Base-by-base conservation (phyloP, 1,140 invertebrate genomes). In the Phenacoccus solenopsis region DNA sequence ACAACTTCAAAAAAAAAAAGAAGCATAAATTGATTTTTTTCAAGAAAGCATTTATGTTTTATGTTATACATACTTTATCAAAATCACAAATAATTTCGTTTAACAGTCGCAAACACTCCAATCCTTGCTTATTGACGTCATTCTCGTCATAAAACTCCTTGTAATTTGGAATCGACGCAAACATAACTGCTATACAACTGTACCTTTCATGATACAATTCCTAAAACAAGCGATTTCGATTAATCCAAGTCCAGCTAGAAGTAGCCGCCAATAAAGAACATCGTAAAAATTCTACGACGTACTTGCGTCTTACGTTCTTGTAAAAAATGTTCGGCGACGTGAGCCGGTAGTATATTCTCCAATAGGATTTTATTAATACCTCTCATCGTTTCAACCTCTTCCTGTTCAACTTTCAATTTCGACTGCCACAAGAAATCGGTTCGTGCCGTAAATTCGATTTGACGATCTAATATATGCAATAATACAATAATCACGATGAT, bases 41-140 rank as follows among this genome's bases (percentile, higher is more conserved):
- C 28, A 5, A 25, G 10, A 68, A 4, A 68, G 9, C 24, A 10
- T 21, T 10, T 12, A 68, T 38, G 24, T 1, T 38, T n/a, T 27
- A 73, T n/a, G n/a, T n/a, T n/a, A n/a, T n/a, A n/a, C n/a, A 77
- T 80, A 95, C 92, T 85, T 97, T 94, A 79, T 99, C 96, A 81
- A 98, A 98, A 78, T 98, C 96, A 74, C 94, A 97, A 70, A 98
- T 97, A 72, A 99, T 98, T 81, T 99, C 96, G 78, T 99, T 99
- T 0, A 99, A 81, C 16, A 99, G 82, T 70, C 96, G 80, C 57
- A 99, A 79, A 78, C 95, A 98, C 78, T 98, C 96, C 9, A 98
- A 79, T 0, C 96, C 96, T 80, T 97, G 94, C 76, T 96, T 95
- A 76, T 94, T 97, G 71, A 97, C 93, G 78, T 98, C 95, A 27